phyloP scores from a whole-genome alignment of 37 sponge, comb jelly and placozoan species.

The Halichondria panicea region DNA sequence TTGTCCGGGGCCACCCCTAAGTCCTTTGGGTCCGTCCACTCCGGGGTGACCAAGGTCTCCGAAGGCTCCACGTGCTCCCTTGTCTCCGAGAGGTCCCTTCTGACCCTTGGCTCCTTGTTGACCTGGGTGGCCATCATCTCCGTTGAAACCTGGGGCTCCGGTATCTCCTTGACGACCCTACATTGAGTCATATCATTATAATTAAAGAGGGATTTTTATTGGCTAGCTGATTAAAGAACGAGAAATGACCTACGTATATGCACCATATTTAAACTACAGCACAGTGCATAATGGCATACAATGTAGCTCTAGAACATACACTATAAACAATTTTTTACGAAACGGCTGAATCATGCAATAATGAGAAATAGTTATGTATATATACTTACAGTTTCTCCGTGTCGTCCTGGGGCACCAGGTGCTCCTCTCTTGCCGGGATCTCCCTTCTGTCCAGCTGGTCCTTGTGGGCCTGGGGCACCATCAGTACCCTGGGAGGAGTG shows the following conservation, averaged over 20 bases:
- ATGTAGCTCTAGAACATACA: background rate
- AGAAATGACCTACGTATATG: background rate
- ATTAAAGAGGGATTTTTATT: background rate
- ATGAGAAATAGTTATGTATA: background rate
- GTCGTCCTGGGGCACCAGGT: constrained; percentile 37
- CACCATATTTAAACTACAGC: background rate
- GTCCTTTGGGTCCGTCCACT: constrained; percentile 50
- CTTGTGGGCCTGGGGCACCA: constrained; percentile 46
- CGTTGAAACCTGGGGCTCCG: constrained; percentile 53
- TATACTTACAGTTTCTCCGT: constrained; percentile 35
- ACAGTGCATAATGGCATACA: background rate
- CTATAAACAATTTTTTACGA: background rate
- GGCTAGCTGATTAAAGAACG: background rate
- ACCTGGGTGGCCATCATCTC: constrained; percentile 47
- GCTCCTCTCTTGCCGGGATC: constrained; percentile 41
- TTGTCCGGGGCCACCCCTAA: constrained; percentile 36
- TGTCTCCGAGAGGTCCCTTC: constrained; percentile 51
- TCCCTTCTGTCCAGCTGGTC: constrained; percentile 30
- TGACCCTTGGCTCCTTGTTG: constrained; percentile 44
- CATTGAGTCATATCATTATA: too few species aligned
- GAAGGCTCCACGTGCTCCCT: constrained; percentile 49
- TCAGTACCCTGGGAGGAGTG: constrained; percentile 46
- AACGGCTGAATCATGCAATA: background rate
- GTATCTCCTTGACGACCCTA: constrained; percentile 52
- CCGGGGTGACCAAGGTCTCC: constrained; percentile 61